A percentile compares a stretch with the other conserved stretches of the same genome.
phyloP scores from a whole-genome alignment of 2,797 vertebrate genomes.

The Adrianichthys oophorus region DNA sequence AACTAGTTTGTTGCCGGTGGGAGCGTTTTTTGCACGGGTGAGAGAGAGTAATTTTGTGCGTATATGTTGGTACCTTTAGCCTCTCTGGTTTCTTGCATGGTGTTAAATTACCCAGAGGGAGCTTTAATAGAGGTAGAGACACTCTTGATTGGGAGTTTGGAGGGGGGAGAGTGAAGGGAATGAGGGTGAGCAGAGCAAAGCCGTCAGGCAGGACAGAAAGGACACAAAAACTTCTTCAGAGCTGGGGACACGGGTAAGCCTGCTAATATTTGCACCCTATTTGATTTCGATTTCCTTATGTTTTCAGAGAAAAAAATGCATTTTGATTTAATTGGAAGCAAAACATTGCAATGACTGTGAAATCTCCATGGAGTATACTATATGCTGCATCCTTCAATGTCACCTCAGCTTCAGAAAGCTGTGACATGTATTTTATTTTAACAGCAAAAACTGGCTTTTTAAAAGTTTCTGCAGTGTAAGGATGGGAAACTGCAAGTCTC shows the following conservation, averaged over 20 bases:
- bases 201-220: slow-evolving; percentile 35
- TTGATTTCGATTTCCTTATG: slow-evolving; percentile 29
- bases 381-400: slow-evolving; percentile 20
- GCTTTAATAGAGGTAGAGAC: slow-evolving; percentile 78
- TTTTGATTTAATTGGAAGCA: not conserved
- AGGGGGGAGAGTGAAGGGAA: slow-evolving; percentile 61
- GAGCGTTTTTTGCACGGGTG: slow-evolving; percentile 13
- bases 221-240: slow-evolving; percentile 59
- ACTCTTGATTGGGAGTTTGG: slow-evolving; percentile 78
- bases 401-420: slow-evolving; percentile 9
- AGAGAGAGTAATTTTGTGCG: slow-evolving; percentile 29
- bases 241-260: slow-evolving; percentile 61
- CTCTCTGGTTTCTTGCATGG: slow-evolving; percentile 77
- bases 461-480: not conserved
- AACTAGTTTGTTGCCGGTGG: slow-evolving; percentile 37
- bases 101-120: slow-evolving; percentile 79
- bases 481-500: not conserved
- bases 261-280: slow-evolving; percentile 38
- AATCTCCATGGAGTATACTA: not conserved
- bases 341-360: not conserved
- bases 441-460: slow-evolving; percentile 1
- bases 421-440: not conserved
- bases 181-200: slow-evolving; percentile 48
- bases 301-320: slow-evolving; percentile 1
- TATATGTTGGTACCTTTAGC: slow-evolving; percentile 43